Base-by-base conservation (phyloP, 2,888 invertebrate species). In the Patella depressa region DNA sequence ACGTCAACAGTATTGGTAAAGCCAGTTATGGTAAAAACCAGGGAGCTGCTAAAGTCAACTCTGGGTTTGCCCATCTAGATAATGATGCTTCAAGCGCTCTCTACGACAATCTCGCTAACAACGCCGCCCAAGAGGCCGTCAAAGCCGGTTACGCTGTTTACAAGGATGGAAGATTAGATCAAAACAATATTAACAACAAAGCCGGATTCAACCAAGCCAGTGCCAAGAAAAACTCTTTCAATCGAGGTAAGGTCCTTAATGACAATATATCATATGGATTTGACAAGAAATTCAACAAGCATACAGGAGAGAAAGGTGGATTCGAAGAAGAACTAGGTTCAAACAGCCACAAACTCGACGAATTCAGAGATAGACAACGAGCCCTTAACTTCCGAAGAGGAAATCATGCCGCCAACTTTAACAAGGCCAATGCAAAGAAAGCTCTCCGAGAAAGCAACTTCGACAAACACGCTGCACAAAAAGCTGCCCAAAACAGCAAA, bases 281-380 rank as follows among this genome's bases (percentile, higher is more conserved):
- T 72, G 76, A 76, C 75, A 81, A 80, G 70, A 77, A 79, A 55
- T 81, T 74, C 78, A 72, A 81, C 75, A 80, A 80, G 72, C 59
- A 76, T 17, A 53, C 72, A 34, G 73, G 73, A 45, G 76, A 76
- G 29, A 72, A 69, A 17, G 76, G 76, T 69, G 81, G 81, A 29
- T 80, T 72, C 34, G 81, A 81, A 71, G 80, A 80, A 54, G 81
- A 81, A 73, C 75, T 78, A 59, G 79, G 80, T 24, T 73, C 75
- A 19, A 73, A 71, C 57, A 55, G 72, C 69, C 75, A 74, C 77
- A 77, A 76, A 54, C 74, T 79, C 19, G 80, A 81, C 55, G 57
- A 78, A 17, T 72, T 79, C 53, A 75, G 77, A 54, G 80, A 80
- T 53, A 70, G 75, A 69, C 79, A 81, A 73, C 79, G 77, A 72